Percentiles rank a stretch among this genome's conserved stretches.
Conservation (phyloP, 92 coral and sea anemone genomes). For the Chrysogorgia sp. region DNA sequence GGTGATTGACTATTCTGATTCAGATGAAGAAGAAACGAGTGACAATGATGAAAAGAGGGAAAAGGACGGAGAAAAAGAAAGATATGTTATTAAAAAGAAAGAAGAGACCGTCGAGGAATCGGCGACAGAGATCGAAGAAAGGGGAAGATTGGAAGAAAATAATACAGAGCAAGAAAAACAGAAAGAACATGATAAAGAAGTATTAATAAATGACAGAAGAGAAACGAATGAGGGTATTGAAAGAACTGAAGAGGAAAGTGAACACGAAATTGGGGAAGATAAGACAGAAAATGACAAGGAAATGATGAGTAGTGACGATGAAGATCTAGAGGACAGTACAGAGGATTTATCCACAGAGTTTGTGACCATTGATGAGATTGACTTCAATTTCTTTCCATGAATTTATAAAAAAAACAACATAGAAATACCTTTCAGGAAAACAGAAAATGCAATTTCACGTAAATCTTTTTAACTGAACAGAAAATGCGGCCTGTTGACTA, state of each 20-base stretch:
- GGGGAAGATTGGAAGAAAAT: neutral
- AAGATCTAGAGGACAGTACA: neutral
- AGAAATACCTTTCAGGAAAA: no score
- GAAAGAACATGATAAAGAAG: neutral
- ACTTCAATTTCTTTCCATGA: constrained; percentile 86
- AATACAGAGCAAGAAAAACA: neutral
- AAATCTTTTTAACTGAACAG: no score
- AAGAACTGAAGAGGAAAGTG: neutral
- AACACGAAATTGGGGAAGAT: neutral
- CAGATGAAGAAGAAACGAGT: constrained; percentile 69
- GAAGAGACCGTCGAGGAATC: neutral
- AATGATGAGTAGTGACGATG: constrained; percentile 5
- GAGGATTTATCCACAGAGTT: constrained; percentile 61
- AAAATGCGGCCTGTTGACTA: no score
- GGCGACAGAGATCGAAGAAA: neutral
- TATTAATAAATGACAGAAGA: neutral
- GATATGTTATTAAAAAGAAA: neutral
- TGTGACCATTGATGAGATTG: constrained; percentile 79
- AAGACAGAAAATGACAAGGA: neutral
- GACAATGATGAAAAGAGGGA: neutral
- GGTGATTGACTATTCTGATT: constrained; percentile 65
- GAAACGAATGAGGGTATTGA: neutral
- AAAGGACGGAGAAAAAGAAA: no score
- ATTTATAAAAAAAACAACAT: neutral
- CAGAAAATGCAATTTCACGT: no score